A percentile compares a stretch with the other conserved stretches of the same genome.
These are phyloP conservation scores for Prolemur simus DNA, from an alignment of 2,113 vertebrate species.

Conservation along the genomic window DNA sequence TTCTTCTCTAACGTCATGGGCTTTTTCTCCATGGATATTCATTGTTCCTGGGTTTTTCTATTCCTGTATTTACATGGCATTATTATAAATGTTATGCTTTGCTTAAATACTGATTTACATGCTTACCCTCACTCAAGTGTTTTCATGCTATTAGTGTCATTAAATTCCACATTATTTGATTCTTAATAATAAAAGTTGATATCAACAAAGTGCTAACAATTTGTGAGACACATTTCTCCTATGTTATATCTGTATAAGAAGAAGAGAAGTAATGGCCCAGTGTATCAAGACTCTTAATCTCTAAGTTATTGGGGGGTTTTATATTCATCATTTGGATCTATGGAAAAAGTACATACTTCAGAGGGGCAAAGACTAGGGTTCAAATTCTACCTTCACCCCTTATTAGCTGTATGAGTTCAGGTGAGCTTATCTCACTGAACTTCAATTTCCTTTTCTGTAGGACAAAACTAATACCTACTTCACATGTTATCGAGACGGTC, in stretches of 20 bases:
- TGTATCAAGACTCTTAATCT: neutral
- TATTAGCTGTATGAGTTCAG: neutral
- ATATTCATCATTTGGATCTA: neutral
- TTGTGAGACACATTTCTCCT: neutral
- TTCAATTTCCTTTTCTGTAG: neutral
- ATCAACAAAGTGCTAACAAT: neutral
- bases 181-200: constrained; percentile 30
- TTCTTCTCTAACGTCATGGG: constrained; percentile 58
- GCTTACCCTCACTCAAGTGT: neutral
- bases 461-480: neutral
- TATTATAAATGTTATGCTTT: neutral
- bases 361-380: neutral
- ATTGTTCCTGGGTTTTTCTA: constrained; percentile 52
- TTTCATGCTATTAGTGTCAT: neutral
- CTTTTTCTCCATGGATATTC: constrained; percentile 56
- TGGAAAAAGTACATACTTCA: neutral
- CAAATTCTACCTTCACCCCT: neutral
- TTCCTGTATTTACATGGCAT: neutral
- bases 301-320: neutral
- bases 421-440: neutral
- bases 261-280: neutral
- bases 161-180: constrained; percentile 8
- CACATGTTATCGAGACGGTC: neutral
- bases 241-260: neutral
- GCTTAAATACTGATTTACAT: neutral